phyloP scores from a whole-genome alignment of 2,888 invertebrate genomes.

The Platynereis dumerilii region DNA sequence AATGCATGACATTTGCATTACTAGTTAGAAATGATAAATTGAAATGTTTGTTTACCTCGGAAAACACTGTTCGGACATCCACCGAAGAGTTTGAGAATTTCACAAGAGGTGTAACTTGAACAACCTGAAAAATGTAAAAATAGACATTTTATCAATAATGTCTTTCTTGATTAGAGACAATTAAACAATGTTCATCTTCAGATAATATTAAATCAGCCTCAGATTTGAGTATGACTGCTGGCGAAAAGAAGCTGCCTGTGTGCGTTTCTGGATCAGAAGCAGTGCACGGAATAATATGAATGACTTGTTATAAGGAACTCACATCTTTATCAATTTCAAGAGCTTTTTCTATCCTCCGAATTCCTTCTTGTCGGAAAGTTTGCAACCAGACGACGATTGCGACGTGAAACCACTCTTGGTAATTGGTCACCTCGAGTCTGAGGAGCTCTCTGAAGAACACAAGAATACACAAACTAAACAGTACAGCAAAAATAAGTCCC shows the following conservation, averaged over 20 bases:
- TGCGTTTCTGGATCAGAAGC: too few relatives aligned
- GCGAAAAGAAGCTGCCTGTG: too few relatives aligned
- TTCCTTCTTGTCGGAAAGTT: conserved; percentile 54
- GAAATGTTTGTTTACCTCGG: conserved; percentile 53
- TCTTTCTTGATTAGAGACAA: too few relatives aligned
- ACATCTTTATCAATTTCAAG: conserved; percentile 58
- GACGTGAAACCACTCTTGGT: conserved; percentile 56
- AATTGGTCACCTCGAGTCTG: conserved; percentile 45
- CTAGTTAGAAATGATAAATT: too few relatives aligned
- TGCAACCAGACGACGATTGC: conserved; percentile 57
- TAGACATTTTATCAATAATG: background rate
- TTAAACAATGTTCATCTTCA: too few relatives aligned
- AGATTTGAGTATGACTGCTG: too few relatives aligned
- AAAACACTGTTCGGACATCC: conserved; percentile 55
- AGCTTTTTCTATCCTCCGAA: conserved; percentile 51
- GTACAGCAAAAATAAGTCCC: too few relatives aligned
- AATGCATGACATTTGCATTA: too few relatives aligned
- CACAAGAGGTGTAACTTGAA: conserved; percentile 51
- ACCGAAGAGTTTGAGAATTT: conserved; percentile 60
- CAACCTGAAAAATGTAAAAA: conserved; percentile 41
- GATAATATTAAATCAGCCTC: too few relatives aligned
- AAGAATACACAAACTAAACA: too few relatives aligned
- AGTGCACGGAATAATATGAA: too few relatives aligned
- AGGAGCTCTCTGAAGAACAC: conserved; percentile 44
- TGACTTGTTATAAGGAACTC: too few relatives aligned